Evolutionary conservation across 1,140 invertebrate genomes (phyloP).

Genomic region (Maniola jurtina): DNA sequence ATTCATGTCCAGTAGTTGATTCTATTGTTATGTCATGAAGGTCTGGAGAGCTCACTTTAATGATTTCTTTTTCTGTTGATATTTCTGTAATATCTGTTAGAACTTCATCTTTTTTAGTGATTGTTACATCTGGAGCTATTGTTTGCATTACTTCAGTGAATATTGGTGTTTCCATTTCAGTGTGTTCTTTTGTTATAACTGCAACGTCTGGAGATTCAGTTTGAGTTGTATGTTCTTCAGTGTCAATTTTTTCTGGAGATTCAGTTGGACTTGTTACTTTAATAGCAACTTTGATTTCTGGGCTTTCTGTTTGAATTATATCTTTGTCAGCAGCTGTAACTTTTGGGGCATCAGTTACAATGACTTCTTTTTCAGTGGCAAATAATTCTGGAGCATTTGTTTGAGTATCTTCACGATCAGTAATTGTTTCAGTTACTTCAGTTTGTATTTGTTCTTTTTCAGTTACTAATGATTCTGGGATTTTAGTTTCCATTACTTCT

Average conservation of each 20-base stretch:
- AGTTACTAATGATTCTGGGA: not conserved
- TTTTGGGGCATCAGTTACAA: not conserved
- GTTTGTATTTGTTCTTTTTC: not conserved
- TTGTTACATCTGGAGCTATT: not conserved
- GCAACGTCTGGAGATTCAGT: conserved; percentile 13
- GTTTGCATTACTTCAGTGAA: not conserved
- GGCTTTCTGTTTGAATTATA: not conserved
- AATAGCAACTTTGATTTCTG: not conserved
- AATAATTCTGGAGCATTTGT: not conserved
- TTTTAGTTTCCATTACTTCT: not conserved
- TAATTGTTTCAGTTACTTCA: conserved; percentile 5
- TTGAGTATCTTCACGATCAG: not conserved
- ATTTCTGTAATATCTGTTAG: not conserved
- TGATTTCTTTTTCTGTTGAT: not conserved
- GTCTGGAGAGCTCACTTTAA: not conserved
- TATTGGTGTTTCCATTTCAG: not conserved
- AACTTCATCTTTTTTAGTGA: not conserved
- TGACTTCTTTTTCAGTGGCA: not conserved
- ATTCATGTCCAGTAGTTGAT: not conserved
- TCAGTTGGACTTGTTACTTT: not conserved
- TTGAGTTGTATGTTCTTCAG: conserved; percentile 14
- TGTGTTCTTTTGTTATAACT: not conserved
- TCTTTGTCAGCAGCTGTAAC: not conserved
- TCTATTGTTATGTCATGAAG: conserved; percentile 5
- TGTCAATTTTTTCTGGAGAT: conserved; percentile 18